These are phyloP conservation scores for Pseudopodoces humilis DNA, from an alignment of 2,113 vertebrate species.

Conservation along the genomic window DNA sequence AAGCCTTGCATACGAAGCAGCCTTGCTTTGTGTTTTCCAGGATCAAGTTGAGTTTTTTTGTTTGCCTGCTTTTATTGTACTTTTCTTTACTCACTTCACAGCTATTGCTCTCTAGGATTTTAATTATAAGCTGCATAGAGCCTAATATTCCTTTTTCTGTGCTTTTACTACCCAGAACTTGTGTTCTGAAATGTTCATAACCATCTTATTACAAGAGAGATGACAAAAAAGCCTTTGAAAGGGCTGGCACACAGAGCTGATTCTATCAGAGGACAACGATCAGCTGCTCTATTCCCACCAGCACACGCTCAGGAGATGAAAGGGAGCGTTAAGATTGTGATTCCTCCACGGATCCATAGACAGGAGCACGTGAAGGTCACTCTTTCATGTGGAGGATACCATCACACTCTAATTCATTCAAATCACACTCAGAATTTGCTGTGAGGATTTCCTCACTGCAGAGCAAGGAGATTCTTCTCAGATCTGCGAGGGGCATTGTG, in stretches of 20 bases:
- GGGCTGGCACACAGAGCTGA: background rate
- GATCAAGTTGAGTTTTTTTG: background rate
- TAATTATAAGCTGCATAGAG: background rate
- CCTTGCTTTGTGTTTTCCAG: background rate
- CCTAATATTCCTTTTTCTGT: background rate
- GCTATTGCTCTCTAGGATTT: background rate
- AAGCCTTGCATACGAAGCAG: background rate
- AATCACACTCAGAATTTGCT: background rate
- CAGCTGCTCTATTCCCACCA: background rate
- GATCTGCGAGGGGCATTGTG: background rate
- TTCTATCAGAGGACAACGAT: background rate
- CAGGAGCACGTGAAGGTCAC: background rate
- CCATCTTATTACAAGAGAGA: background rate
- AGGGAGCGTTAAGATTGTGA: background rate
- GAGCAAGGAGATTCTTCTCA: background rate
- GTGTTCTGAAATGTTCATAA: background rate
- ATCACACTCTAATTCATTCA: background rate
- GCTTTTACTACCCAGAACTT: background rate
- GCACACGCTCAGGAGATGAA: background rate
- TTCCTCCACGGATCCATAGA: background rate
- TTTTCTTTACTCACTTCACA: background rate
- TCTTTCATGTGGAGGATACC: background rate
- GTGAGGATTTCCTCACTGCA: background rate
- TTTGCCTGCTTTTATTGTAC: background rate
- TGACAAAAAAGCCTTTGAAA: conserved; percentile 36